Conservation (phyloP, 2,113 vertebrate species). For the Felis catus region F.catus_Fca126_mat1.0 CM031417.1:100592501-100593000, state of each 20-base stretch:
- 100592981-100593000: too few species aligned
- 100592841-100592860: too few species aligned
- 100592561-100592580: not conserved
- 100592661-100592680: not conserved
- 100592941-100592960: too few species aligned
- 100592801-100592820: too few species aligned
- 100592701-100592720: not conserved
- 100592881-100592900: too few species aligned
- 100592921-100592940: too few species aligned
- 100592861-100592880: too few species aligned
- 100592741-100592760: not conserved
- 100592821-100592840: too few species aligned
- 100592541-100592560: not conserved
- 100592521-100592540: not conserved
- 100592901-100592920: too few species aligned
- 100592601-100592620: not conserved
- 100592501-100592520: not conserved
- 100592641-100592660: not conserved
- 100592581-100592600: not conserved
- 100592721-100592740: not conserved
- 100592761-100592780: not conserved
- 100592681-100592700: not conserved
- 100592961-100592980: too few species aligned
- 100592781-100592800: not conserved
- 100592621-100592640: not conserved